Conservation (phyloP, 2,113 vertebrate species). For the Gymnocephalus cernua region DNA sequence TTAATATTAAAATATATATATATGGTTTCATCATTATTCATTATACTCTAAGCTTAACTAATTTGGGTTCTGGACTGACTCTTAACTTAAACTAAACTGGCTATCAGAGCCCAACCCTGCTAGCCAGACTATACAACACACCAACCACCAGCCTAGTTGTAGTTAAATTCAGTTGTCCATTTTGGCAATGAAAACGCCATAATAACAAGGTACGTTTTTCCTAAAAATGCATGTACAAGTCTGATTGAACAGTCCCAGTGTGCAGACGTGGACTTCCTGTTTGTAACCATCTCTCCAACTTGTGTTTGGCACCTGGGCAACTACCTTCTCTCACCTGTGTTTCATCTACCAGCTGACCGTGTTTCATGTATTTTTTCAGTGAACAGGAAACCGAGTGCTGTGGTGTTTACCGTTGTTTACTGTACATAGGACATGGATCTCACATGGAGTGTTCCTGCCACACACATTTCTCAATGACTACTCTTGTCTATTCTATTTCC, state of each 20-base stretch:
- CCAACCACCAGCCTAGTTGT: background rate
- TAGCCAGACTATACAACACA: conserved; percentile 15
- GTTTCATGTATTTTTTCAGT: conserved; percentile 16
- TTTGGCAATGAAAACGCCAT: background rate
- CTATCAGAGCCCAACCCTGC: background rate
- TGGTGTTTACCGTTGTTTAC: conserved; percentile 71
- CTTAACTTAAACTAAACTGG: background rate
- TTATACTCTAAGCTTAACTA: background rate
- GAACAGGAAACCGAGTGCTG: conserved; percentile 42
- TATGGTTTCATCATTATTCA: too few species aligned
- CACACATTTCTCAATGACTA: conserved; percentile 61
- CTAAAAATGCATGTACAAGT: background rate
- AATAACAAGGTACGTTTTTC: background rate
- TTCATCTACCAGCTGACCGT: conserved; percentile 17
- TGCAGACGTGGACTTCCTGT: background rate
- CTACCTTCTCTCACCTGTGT: conserved; percentile 84
- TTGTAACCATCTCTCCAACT: conserved; percentile 51
- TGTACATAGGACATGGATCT: conserved; percentile 55
- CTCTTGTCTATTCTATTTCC: conserved; percentile 57
- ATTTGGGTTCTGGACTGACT: background rate
- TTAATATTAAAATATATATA: too few species aligned
- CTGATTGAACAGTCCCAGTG: background rate
- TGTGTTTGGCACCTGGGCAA: conserved; percentile 77
- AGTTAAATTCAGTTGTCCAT: background rate
- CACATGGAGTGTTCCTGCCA: conserved; percentile 58